Evolutionary conservation across 2,113 vertebrate genomes (phyloP), one percentile per base, ranked within the genome.

Genomic region (Vicugna pacos): DNA sequence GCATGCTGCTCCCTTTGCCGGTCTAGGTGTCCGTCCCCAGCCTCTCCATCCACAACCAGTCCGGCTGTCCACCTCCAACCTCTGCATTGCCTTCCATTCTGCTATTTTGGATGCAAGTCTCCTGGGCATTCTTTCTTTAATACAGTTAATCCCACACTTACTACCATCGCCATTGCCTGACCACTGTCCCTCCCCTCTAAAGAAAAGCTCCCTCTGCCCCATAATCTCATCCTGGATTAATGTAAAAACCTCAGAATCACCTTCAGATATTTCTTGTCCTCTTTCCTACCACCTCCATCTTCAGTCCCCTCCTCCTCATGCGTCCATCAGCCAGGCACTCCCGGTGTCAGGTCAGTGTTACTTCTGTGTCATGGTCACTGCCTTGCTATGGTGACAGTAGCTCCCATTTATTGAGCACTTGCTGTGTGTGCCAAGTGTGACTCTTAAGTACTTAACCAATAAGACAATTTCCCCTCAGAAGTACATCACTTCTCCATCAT

Each of bases 41-140:
- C 8, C 48, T 65, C 62, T 60, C 52, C 22, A 52, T 4, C 12
- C n/a, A 42, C 38, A 42, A n/a, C 15, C 12, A 4, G 4, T 12
- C 52, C 20, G 12, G 5, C 13, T 0, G 15, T 3, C 56, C 28
- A 28, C 26, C 7, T 32, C 8, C 48, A 28, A 1, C 13, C 12
- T 26, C 9, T 26, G 35, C 5, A 0, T 50, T 30, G 17, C 65
- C n/a, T 3, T n/a, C 13, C 2, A 0, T 2, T 1, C 15, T n/a
- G 48, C 14, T 54, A 6, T 46, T 50, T 56, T 2, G 8, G 5
- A 35, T 50, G 46, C 58, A 0, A 17, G 1, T 42, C 28, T 84
- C 26, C 17, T 14, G 0, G 22, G 24, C 38, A 3, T 22, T 26
- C 24, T 38, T 22, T 26, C 24, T 38, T 42, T 9, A 2, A 0